Base-by-base conservation (phyloP, 2,113 vertebrate genomes). In the Nestor notabilis region DNA sequence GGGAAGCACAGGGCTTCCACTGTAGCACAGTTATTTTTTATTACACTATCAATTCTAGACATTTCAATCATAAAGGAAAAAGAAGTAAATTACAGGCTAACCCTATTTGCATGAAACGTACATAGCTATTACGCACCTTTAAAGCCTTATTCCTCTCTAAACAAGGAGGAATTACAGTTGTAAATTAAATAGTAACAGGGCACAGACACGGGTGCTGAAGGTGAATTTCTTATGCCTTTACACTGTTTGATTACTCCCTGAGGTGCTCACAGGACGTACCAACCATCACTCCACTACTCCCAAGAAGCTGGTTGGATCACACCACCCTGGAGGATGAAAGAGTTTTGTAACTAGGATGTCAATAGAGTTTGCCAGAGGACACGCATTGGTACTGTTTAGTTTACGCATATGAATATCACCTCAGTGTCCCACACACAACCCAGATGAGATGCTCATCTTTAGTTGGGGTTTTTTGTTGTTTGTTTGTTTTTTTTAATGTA, bases 311-410 rank as follows among this genome's bases (percentile, higher is more conserved):
- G 4, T 7, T 70, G 43, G 15, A 63, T 66, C 17, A 10, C 43
- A 68, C 23, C 15, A 60, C 5, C 6, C 13, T 35, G 27, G 27
- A 77, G 14, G 17, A 68, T n/a, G 7, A 23, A 49, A 63, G 44
- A 56, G 12, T 65, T 74, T 69, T 37, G 56, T 56, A 72, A 39
- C 47, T 80, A 63, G 31, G 5, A 65, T 1, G 2, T n/a, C 17
- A 52, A 58, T 64, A 37, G 68, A 55, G 11, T 60, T 69, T 97
- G 3, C 13, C 27, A 80, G 44, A 88, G 25, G 24, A 70, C 52
- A 28, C 0, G 0, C 9, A 15, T 5, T 21, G 49, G 4, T 12
- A 39, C 3, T 52, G 35, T 35, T 92, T 24, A 60, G 35, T 80
- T 80, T 69, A 27, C 23, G 52, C 6, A 14, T 13, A 35, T 9